Percentiles rank a stretch among this genome's conserved stretches.
Evolutionary conservation across 1,140 invertebrate species (phyloP).

Genomic region (Melanaphis sacchari): DNA sequence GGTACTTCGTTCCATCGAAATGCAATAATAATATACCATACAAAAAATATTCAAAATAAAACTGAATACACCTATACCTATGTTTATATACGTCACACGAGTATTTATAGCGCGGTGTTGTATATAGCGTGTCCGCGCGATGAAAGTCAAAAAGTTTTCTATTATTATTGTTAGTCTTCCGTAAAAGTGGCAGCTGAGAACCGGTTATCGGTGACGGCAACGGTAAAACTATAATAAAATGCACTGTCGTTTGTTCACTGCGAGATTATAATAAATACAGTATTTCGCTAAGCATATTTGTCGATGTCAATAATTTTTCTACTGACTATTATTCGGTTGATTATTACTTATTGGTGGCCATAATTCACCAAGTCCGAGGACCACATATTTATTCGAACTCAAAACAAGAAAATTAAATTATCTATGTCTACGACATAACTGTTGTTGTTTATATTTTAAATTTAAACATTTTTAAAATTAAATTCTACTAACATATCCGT

Average conservation of each 20-base stretch:
- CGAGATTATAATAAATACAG: background rate
- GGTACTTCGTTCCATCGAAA: too few relatives aligned
- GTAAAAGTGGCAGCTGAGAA: background rate
- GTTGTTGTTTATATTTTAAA: background rate
- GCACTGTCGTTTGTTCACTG: background rate
- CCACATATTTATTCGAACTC: background rate
- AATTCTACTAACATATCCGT: background rate
- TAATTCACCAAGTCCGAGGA: background rate
- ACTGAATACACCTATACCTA: background rate
- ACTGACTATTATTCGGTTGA: background rate
- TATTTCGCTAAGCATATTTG: background rate
- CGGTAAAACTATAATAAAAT: conserved; percentile 44
- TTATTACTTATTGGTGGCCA: background rate
- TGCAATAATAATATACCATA: background rate
- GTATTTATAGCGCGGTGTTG: background rate
- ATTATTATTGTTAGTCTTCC: conserved; percentile 11
- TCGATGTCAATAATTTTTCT: too few relatives aligned
- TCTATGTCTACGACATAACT: too few relatives aligned
- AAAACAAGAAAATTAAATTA: background rate
- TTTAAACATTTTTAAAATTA: background rate
- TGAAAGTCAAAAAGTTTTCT: conserved; percentile 32
- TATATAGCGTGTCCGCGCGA: background rate
- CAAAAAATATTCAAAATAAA: background rate
- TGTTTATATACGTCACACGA: too few relatives aligned
- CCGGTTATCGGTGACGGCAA: conserved; percentile 14